phyloP scores from a whole-genome alignment of 2,113 vertebrate species.

The Oxygymnocypris stewartii region DNA sequence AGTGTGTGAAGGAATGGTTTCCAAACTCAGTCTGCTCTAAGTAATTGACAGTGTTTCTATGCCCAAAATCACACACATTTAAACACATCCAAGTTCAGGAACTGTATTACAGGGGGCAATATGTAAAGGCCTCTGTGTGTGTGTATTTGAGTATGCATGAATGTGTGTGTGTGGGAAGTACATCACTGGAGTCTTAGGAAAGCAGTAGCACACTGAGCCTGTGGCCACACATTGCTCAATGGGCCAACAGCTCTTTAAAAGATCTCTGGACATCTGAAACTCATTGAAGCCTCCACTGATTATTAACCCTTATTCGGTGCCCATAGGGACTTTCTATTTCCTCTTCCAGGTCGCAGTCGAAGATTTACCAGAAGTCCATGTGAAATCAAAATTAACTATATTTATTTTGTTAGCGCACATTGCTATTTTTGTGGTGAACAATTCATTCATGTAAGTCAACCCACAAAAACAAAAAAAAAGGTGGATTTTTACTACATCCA shows the following conservation, averaged over 20 bases:
- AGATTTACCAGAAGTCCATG: background rate
- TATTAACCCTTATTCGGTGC: constrained; percentile 31
- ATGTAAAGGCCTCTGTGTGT: constrained; percentile 22
- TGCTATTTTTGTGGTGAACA: too few relatives aligned
- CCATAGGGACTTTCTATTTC: constrained; percentile 39
- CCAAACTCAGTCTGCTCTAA: background rate
- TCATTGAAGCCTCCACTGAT: constrained; percentile 31
- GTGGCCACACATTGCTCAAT: constrained; percentile 26
- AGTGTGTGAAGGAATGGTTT: background rate
- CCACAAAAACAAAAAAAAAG: too few relatives aligned
- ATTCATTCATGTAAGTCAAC: too few relatives aligned
- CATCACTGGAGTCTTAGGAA: constrained; percentile 28
- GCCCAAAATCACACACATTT: constrained; percentile 13
- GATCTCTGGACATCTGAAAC: constrained; percentile 36
- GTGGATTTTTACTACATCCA: too few relatives aligned
- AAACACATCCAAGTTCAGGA: constrained; percentile 55
- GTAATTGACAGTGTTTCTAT: background rate
- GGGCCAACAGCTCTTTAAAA: constrained; percentile 35
- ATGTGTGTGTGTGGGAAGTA: background rate
- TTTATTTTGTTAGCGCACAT: too few relatives aligned
- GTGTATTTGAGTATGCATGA: background rate
- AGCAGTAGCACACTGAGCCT: constrained; percentile 13
- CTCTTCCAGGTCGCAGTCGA: constrained; percentile 33
- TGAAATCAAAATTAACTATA: too few relatives aligned
- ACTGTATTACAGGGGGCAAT: constrained; percentile 43